Evolutionary conservation across 1,140 invertebrate species (phyloP), one percentile per base, ranked within the genome.

Genomic region (Drosophila aff.): DNA sequence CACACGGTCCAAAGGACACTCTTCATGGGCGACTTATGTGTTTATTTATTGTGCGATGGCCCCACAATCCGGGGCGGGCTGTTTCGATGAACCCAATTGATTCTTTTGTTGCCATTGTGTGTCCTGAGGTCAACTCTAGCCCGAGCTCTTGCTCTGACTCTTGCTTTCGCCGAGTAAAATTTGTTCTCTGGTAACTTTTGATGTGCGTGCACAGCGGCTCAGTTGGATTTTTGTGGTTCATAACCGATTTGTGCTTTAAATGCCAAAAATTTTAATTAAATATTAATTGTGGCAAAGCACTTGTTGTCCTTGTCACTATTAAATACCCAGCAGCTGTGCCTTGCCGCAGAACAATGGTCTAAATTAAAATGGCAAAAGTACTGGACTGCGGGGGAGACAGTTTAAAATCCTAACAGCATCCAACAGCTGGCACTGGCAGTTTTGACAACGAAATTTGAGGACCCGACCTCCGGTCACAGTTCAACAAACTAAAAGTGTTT

Each of bases 401-500:
- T 68, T 77, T 77, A 55, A 77, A 77, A 41, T 57, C 74, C 38
- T 7, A 26, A 43, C 71, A 63, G 69, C 43, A 55, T 40, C 36
- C 75, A 62, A 76, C 62, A 69, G 68, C 68, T 86, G 79, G 57
- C 83, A 69, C 66, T 79, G 82, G 65, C 77, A 81, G 58, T 46
- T 83, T 73, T 76, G 80, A 80, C 83, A 87, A 72, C 85, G 64
- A 89, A 57, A 84, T 84, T 90, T 81, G 82, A 78, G 28, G 78
- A 52, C 43, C 65, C 66, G 46, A 72, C 50, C 60, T 57, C 59
- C 74, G 81, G 78, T 83, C 81, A 81, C 81, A 87, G 84, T 87
- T 87, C 84, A 87, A 87, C 81, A 90, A 87, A 87, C 84, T 81
- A 81, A 90, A 87, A 87, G 85, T 87, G 84, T 81, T 87, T 87